Percentiles rank a stretch among this genome's conserved stretches.
phyloP scores from a whole-genome alignment of 1,140 invertebrate genomes.

The Pseudachorutes palmiensis region DNA sequence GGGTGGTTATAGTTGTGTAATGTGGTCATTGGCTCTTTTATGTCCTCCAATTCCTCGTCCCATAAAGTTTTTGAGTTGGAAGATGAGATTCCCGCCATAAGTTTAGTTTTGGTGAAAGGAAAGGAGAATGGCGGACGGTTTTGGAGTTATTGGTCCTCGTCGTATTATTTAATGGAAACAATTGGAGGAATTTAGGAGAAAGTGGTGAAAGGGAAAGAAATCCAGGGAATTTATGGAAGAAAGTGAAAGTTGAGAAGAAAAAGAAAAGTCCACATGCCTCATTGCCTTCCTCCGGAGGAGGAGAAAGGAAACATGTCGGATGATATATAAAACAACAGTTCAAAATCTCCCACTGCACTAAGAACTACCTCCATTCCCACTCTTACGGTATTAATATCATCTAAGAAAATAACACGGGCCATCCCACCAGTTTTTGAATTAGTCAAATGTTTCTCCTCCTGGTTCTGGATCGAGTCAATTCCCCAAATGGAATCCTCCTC shows the following conservation, averaged over 20 bases:
- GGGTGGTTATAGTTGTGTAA: not conserved
- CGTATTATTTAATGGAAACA: constrained; percentile 15
- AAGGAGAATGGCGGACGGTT: not conserved
- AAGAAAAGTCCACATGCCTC: constrained; percentile 21
- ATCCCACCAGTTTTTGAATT: constrained; percentile 3
- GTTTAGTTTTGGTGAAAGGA: not conserved
- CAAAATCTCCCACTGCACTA: too few species aligned
- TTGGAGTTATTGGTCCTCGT: not conserved
- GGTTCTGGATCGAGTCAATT: not conserved
- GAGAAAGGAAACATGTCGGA: constrained; percentile 15
- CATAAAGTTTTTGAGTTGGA: not conserved
- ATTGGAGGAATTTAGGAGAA: constrained; percentile 4
- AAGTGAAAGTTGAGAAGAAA: constrained; percentile 17
- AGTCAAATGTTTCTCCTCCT: constrained; percentile 2
- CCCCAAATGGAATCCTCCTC: not conserved
- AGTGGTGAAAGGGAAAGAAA: constrained; percentile 15
- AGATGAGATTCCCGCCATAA: constrained; percentile 4
- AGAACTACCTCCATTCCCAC: not conserved
- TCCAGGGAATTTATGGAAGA: constrained; percentile 22
- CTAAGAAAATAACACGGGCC: not conserved
- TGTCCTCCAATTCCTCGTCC: not conserved
- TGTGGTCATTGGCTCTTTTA: constrained; percentile 5
- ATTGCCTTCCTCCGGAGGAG: constrained; percentile 32
- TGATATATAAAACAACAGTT: too few species aligned
- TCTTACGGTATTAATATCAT: constrained; percentile 5